Evolutionary conservation across 2,888 invertebrate species (phyloP), one percentile per base, ranked within the genome.

Genomic region (Eugnorisma glareosa): DNA sequence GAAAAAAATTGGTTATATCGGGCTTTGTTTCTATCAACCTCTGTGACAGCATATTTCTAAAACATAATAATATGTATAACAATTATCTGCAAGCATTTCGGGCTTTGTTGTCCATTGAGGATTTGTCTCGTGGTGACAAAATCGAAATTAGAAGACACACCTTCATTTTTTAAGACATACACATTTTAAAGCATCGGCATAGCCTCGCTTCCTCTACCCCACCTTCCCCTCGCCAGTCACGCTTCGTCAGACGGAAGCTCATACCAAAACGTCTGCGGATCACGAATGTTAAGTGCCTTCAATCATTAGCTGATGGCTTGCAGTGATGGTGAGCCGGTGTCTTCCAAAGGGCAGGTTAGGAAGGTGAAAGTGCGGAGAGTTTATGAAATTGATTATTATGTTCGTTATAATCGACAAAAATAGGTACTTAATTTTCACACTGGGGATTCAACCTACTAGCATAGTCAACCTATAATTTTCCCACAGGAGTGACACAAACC

Each of bases 231-330:
- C 0, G 7, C 37, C 89, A 75, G 92, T 94, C 93, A 93, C 93
- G 92, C 90, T 86, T 86, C 71, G 79, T 66, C 89, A 82, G 91
- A 92, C 93, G 91, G 93, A 92, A 93, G 93, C 92, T 82, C 84
- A 82, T 84, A 87, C 85, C 86, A 73, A 88, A 85, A 84, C 78
- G 86, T 86, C 85, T 79, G 79, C 68, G 75, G 88, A 82, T 85
- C 83, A 85, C 87, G 86, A 88, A 91, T 87, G 92, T 90, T 94
- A 94, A 94, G 94, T 94, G 95, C 94, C 91, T 91, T 92, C 93
- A 91, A 91, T 93, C 92, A 92, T 83, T 82, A 81, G 82, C 71
- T 81, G 79, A 64, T 64, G 64, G 64, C 64, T 64, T 1, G 64
- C 64, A 64, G 11, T 64, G 40, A 84, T 84, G 90, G 85, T 67